Percentiles rank a stretch among this genome's conserved stretches.
Evolutionary conservation across 2,113 vertebrate species (phyloP).

Genomic region (Genyomyrus donnyi): DNA sequence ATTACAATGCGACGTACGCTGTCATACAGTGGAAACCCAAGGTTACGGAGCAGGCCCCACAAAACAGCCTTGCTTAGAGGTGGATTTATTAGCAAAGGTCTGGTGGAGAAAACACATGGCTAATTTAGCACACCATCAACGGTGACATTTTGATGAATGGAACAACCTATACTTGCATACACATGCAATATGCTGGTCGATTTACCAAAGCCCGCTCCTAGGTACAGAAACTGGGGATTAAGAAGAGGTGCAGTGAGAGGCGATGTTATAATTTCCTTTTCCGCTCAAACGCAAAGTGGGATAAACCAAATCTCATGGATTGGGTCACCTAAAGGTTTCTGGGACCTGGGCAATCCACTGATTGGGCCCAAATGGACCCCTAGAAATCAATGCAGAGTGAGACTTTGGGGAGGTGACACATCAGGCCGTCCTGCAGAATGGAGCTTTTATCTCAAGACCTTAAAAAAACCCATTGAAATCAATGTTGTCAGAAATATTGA

Average conservation of each 20-base stretch:
- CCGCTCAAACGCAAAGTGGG: neutral
- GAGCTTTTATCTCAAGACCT: neutral
- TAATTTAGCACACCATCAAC: conserved; percentile 68
- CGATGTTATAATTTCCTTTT: neutral
- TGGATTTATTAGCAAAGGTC: conserved; percentile 57
- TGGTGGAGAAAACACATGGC: conserved; percentile 57
- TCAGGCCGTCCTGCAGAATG: neutral
- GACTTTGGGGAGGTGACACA: neutral
- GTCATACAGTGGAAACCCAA: conserved; percentile 46
- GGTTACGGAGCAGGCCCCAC: conserved; percentile 54
- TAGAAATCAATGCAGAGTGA: neutral
- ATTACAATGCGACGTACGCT: conserved; percentile 12
- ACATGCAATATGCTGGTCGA: conserved; percentile 54
- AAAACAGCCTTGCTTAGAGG: conserved; percentile 46
- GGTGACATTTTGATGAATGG: conserved; percentile 64
- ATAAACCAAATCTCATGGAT: neutral
- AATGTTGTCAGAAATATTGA: neutral
- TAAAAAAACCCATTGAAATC: neutral
- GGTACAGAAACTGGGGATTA: conserved; percentile 9
- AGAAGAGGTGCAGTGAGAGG: neutral
- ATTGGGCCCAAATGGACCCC: neutral
- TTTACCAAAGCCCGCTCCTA: conserved; percentile 43
- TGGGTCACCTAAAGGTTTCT: neutral
- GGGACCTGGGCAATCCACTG: neutral
- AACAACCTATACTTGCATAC: conserved; percentile 52